These are phyloP conservation scores for Microcebus ravelobensis DNA, from an alignment of 2,113 vertebrate species.

Conservation along the genomic window DNA sequence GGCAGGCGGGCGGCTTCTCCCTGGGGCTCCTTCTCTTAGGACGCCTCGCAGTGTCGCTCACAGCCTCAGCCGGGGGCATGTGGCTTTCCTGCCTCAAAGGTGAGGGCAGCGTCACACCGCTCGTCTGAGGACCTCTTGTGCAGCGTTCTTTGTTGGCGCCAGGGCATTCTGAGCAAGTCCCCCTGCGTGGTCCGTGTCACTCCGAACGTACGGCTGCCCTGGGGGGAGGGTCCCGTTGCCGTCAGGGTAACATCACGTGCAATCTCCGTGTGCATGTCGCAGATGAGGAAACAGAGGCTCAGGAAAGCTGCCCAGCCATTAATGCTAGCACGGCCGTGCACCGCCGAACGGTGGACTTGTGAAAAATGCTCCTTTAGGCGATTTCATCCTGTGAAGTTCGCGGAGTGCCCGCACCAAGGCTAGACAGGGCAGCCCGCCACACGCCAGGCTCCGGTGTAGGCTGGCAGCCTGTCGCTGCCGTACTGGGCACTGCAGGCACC, in stretches of 20 bases:
- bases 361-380: neutral
- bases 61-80: neutral
- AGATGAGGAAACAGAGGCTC: neutral
- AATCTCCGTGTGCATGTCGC: neutral
- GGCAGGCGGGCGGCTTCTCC: neutral
- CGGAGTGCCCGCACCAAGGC: neutral
- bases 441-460: neutral
- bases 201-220: neutral
- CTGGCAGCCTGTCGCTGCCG: no score
- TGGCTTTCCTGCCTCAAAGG: neutral
- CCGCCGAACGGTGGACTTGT: no score
- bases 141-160: neutral
- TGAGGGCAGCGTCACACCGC: neutral
- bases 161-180: neutral
- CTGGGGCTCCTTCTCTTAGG: neutral
- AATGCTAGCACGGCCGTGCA: neutral
- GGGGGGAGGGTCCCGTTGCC: neutral
- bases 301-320: neutral
- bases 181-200: neutral
- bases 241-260: fast-evolving
- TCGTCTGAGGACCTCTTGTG: neutral
- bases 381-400: neutral
- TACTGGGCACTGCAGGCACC: neutral
- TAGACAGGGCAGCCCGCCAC: fast-evolving
- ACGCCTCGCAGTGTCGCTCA: neutral